These are phyloP conservation scores for Adineta ricciae DNA, from an alignment of 2,888 invertebrate species.

Conservation along the genomic window DNA sequence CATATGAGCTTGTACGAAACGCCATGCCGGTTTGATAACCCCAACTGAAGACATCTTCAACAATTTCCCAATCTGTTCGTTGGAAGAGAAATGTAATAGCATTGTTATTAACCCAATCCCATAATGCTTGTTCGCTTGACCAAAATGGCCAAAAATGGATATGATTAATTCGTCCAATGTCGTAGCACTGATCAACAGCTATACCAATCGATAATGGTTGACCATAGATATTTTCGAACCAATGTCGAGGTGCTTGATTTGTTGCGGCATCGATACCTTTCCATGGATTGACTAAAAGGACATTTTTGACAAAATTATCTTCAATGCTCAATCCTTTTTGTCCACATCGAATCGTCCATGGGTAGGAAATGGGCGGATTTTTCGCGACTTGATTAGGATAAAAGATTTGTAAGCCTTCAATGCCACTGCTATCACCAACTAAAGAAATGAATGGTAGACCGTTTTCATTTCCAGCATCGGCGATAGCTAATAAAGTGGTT, in stretches of 20 bases:
- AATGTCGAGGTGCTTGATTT: background rate
- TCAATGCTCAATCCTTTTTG: background rate
- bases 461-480: background rate
- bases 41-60: conserved; percentile 1
- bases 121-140: background rate
- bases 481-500: background rate
- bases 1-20: background rate
- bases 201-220: background rate
- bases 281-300: background rate
- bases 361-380: background rate
- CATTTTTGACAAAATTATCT: background rate
- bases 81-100: background rate
- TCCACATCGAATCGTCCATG: background rate
- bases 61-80: background rate
- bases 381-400: background rate
- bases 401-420: background rate
- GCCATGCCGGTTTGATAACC: background rate
- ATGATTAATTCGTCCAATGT: background rate
- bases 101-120: background rate
- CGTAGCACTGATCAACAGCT: background rate
- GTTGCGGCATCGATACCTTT: background rate
- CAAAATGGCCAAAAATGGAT: background rate
- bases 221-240: background rate
- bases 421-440: background rate
- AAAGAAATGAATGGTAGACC: background rate